Conservation (phyloP, 2,888 invertebrate species). For the Cistogaster globosa region DNA sequence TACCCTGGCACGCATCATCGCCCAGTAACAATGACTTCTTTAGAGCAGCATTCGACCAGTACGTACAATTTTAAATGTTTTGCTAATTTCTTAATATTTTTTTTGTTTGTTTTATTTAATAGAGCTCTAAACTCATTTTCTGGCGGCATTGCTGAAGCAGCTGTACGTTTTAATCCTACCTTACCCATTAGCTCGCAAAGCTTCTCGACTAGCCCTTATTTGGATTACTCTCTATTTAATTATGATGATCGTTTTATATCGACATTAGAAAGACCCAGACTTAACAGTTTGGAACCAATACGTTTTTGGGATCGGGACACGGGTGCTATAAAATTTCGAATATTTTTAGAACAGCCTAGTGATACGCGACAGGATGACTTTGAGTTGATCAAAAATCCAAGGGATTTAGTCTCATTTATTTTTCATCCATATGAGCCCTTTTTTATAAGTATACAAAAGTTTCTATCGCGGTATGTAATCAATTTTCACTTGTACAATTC, state of each 20-base stretch:
- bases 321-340: constrained; percentile 92
- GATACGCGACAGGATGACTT: constrained; percentile 85
- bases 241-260: constrained; percentile 99
- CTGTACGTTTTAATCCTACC: constrained; percentile 93
- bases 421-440: constrained; percentile 98
- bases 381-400: constrained; percentile 78
- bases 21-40: constrained; percentile 94
- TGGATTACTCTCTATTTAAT: constrained; percentile 94
- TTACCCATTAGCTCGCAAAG: constrained; percentile 97
- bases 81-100: constrained; percentile 9
- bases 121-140: constrained; percentile 76
- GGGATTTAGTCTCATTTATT: constrained; percentile 94
- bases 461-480: constrained; percentile 95
- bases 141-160: constrained; percentile 95
- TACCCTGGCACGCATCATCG: constrained; percentile 92
- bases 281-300: constrained; percentile 91
- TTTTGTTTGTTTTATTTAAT: constrained; percentile 53
- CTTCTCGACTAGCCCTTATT: constrained; percentile 95
- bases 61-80: constrained; percentile 25
- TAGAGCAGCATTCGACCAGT: constrained; percentile 70
- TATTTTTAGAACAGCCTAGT: constrained; percentile 83
- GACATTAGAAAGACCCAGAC: constrained; percentile 96
- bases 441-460: constrained; percentile 96
- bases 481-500: constrained; percentile 95
- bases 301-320: constrained; percentile 93